Percentiles rank a stretch among this genome's conserved stretches.
Conservation (phyloP, 2,797 vertebrate species). For the Esox lucius region DNA sequence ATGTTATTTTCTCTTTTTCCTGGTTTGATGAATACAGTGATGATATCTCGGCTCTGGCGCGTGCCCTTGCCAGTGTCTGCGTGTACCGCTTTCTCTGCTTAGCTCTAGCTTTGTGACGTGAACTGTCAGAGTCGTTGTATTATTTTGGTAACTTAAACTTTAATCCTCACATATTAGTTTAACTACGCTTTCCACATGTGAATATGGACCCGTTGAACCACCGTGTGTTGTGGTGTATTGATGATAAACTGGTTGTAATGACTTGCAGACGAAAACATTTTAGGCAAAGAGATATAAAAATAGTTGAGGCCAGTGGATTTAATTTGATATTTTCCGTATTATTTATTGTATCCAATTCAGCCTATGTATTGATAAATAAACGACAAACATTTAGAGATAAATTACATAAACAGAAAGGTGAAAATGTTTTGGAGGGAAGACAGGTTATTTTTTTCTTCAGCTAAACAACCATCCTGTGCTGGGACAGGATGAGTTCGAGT, state of each 20-base stretch:
- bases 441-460: slow-evolving; percentile 47
- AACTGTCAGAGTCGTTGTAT: not conserved
- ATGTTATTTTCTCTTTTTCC: not conserved
- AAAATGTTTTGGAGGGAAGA: slow-evolving; percentile 48
- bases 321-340: too few species aligned
- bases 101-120: not conserved
- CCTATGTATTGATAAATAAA: too few species aligned
- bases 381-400: too few species aligned
- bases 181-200: not conserved
- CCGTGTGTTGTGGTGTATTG: not conserved
- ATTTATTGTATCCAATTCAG: too few species aligned
- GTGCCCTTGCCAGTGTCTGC: slow-evolving; percentile 1
- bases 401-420: not conserved
- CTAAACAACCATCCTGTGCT: slow-evolving; percentile 57
- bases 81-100: not conserved
- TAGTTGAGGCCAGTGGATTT: too few species aligned
- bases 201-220: not conserved
- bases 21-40: slow-evolving; percentile 22
- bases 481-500: slow-evolving; percentile 72
- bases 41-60: slow-evolving; percentile 3
- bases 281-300: not conserved
- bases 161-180: not conserved
- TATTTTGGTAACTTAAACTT: not conserved
- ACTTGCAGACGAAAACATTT: not conserved
- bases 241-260: not conserved